phyloP scores from a whole-genome alignment of 2,113 vertebrate genomes.

The Rhinolophus sinicus region DNA sequence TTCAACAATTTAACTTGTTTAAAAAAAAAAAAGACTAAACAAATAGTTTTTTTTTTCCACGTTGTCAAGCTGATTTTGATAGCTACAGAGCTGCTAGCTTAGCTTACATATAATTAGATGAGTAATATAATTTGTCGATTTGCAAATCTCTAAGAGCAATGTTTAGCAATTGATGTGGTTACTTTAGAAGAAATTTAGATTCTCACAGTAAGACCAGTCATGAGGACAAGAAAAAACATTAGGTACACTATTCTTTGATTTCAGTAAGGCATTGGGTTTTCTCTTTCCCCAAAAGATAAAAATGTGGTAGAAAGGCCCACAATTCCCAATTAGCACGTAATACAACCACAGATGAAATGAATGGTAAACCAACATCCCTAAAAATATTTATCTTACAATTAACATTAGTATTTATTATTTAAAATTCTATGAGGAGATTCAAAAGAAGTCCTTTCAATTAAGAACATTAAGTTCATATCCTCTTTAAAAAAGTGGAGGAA shows the following conservation, averaged over 20 bases:
- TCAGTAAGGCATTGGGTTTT: neutral
- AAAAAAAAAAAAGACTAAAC: neutral
- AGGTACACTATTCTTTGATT: neutral
- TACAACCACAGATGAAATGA: neutral
- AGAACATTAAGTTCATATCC: neutral
- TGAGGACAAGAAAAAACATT: neutral
- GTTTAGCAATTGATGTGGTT: neutral
- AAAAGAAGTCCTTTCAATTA: neutral
- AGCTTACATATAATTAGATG: neutral
- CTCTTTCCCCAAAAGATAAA: neutral
- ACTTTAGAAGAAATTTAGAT: neutral
- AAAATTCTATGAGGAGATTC: neutral
- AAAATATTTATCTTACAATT: neutral
- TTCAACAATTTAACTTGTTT: neutral
- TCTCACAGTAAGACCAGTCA: neutral
- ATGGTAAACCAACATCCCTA: neutral
- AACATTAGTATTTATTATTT: conserved; percentile 6
- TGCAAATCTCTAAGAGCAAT: neutral
- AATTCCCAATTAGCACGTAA: neutral
- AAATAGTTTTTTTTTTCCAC: neutral
- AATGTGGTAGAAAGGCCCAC: neutral
- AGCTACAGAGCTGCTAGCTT: neutral
- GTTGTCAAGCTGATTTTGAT: neutral
- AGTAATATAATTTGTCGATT: neutral
- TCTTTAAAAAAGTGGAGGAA: neutral